These are phyloP conservation scores for Epinotia nisella DNA, from an alignment of 2,888 invertebrate species.

Conservation along the genomic window DNA sequence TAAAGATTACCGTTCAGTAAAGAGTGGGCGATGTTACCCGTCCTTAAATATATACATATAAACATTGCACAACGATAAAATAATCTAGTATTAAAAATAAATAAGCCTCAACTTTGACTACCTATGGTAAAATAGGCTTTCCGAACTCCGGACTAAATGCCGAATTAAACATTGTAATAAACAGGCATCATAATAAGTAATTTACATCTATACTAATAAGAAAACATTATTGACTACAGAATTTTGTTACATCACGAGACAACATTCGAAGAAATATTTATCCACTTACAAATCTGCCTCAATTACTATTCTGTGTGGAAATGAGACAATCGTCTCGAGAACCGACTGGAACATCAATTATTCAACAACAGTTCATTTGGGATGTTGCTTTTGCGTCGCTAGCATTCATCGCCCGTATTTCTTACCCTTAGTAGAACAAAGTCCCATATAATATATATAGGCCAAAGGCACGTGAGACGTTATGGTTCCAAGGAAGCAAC, in stretches of 20 bases:
- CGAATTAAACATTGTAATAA: not conserved
- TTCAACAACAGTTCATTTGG: slow-evolving; percentile 58
- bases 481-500: not conserved
- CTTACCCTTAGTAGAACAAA: slow-evolving; percentile 3
- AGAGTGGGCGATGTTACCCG: not conserved
- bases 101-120: not conserved
- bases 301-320: slow-evolving; percentile 42
- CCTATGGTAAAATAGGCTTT: not conserved
- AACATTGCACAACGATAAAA: not conserved
- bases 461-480: not conserved
- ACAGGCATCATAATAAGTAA: not conserved
- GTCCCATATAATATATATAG: not conserved
- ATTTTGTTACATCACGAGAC: not conserved
- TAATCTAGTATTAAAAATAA: not conserved
- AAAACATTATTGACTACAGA: not conserved
- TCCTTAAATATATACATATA: too few species aligned
- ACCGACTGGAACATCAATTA: slow-evolving; percentile 57
- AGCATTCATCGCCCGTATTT: slow-evolving; percentile 47
- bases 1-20: not conserved
- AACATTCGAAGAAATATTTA: slow-evolving; percentile 8
- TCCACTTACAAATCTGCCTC: slow-evolving; percentile 25
- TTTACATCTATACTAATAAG: not conserved
- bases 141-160: not conserved
- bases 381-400: slow-evolving; percentile 53
- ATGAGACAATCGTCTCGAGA: slow-evolving; percentile 45